These are phyloP conservation scores for Megaceryle alcyon DNA, from an alignment of 2,797 vertebrate species.

Conservation along the genomic window DNA sequence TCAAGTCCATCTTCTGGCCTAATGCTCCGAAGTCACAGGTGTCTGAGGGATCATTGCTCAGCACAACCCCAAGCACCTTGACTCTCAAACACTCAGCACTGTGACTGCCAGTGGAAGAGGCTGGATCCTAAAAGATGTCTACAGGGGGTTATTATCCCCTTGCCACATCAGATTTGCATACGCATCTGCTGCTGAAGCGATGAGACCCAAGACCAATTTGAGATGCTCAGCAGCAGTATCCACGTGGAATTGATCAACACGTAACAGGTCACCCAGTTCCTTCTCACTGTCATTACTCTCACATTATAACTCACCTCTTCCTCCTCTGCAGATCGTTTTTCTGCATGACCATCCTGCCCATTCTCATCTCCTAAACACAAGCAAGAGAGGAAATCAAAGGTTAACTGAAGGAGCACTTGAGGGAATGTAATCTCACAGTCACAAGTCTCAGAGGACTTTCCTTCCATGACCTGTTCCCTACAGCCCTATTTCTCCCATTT, in stretches of 20 bases:
- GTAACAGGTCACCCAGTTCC: background rate
- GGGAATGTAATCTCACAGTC: background rate
- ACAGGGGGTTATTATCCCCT: background rate
- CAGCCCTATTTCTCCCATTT: background rate
- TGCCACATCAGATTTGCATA: background rate
- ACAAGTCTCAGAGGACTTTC: background rate
- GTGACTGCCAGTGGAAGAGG: background rate
- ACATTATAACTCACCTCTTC: conserved; percentile 69
- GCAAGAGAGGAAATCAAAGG: background rate
- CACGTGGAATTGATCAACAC: background rate
- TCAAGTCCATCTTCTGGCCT: background rate
- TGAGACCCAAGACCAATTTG: accelerated
- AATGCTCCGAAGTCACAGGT: background rate
- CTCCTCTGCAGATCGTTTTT: conserved; percentile 82
- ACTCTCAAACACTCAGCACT: background rate
- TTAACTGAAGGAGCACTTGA: background rate
- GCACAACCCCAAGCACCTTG: background rate
- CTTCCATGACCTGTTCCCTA: background rate
- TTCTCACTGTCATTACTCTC: background rate
- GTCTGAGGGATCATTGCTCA: background rate
- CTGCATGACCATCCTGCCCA: conserved; percentile 79
- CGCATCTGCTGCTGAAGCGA: background rate
- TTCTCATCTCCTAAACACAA: conserved; percentile 77
- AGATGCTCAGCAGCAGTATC: background rate
- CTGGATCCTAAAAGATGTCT: background rate